Evolutionary conservation across 2,797 vertebrate genomes (phyloP).

Genomic region (Botia almorhae): DNA sequence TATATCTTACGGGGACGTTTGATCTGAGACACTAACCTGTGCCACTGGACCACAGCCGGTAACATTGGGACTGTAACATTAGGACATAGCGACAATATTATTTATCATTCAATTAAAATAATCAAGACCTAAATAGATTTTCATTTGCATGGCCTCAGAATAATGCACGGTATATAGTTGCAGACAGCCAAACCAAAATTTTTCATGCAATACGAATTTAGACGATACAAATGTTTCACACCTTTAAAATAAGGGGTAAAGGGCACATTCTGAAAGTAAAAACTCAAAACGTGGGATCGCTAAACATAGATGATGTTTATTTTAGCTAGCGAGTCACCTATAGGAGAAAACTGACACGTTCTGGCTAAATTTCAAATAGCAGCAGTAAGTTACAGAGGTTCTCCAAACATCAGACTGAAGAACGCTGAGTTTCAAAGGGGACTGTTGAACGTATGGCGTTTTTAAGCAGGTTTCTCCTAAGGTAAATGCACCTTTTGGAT

Average conservation of each 20-base stretch:
- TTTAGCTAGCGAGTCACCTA: conserved; percentile 93
- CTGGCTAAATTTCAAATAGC: conserved; percentile 79
- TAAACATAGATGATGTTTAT: conserved; percentile 94
- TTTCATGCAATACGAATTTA: conserved; percentile 55
- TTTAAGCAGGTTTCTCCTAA: conserved; percentile 90
- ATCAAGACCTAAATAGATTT: conserved; percentile 59
- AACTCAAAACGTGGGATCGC: conserved; percentile 84
- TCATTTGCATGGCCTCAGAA: conserved; percentile 54
- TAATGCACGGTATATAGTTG: conserved; percentile 52
- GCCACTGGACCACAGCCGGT: not conserved
- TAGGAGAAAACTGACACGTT: conserved; percentile 91
- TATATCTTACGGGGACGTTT: conserved; percentile 23
- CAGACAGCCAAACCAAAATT: conserved; percentile 50
- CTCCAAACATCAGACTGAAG: conserved; percentile 89
- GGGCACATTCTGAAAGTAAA: conserved; percentile 63
- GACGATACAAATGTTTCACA: conserved; percentile 26
- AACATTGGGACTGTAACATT: conserved; percentile 23
- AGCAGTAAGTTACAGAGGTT: conserved; percentile 81
- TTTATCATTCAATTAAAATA: conserved; percentile 48
- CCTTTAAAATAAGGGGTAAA: conserved; percentile 19
- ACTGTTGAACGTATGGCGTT: conserved; percentile 75
- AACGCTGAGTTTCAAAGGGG: conserved; percentile 87
- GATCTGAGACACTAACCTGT: conserved; percentile 17
- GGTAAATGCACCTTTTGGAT: conserved; percentile 95
- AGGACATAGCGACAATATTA: conserved; percentile 44